Evolutionary conservation across 2,113 vertebrate species (phyloP), one percentile per base, ranked within the genome.

Genomic region (Psilopsiagon aurifrons): DNA sequence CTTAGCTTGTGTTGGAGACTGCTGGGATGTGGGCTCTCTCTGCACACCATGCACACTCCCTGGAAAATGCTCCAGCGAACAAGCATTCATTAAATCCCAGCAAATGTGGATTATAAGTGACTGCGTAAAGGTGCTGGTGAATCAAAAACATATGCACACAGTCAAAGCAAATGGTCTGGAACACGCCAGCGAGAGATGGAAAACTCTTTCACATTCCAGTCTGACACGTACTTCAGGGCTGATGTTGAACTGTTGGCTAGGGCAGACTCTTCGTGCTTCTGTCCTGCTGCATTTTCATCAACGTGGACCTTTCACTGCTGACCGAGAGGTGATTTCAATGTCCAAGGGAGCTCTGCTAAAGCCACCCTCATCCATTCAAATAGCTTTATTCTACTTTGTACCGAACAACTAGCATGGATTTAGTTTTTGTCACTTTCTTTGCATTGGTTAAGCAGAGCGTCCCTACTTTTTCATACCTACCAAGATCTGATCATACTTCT

Each of bases 1-100:
- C 90, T 86, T n/a, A 70, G 76, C 31, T 23, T 19, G 11, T 57
- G 76, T 52, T 68, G 80, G 76, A 94, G 83, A 86, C 80, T 86
- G 79, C 88, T 90, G 55, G 68, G 85, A 27, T 54, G 83, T 92
- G 82, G 82, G 64, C 79, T 86, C 85, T 63, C 85, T 93, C 71
- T 22, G 43, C 3, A 3, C 41, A 28, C 59, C 75, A 60, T 0
- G 0, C 69, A 64, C 19, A 22, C 76, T 68, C 60, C 51, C 83
- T 70, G 35, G 64, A 43, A 90, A 81, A 92, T 31, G 69, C 85
- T 95, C 73, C 76, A 64, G 43, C 86, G 93, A 93, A 37, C 71
- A 92, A 96, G 81, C 35, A 25, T 55, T 94, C 86, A 88, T 93
- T 94, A 94, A 77, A 89, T 74, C 46, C 2, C 88, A 82, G 68